Base-by-base conservation (phyloP, 2,797 vertebrate genomes). In the Astyanax mexicanus region DNA sequence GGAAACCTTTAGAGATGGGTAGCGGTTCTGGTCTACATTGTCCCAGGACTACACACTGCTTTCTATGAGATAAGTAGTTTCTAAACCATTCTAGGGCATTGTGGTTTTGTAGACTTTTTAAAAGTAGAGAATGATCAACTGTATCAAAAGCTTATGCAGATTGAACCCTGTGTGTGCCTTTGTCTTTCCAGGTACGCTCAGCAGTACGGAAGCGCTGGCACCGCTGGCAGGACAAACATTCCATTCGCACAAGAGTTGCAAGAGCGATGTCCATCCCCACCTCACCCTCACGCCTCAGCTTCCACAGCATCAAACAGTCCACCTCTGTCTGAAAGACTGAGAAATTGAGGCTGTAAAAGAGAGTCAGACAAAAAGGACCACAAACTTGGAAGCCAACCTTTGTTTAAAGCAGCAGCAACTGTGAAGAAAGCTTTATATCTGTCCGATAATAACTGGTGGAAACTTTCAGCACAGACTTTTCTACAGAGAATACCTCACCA, bases 231-330 rank as follows among this genome's bases (percentile, higher is more conserved):
- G 96, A 98, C 88, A 96, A 95, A 58, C 95, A 96, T 81, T 96
- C 96, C 0, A 94, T 98, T 81, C 94, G 95, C 0, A 94, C 95
- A 45, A 92, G 95, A 0, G 90, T 94, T 54, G 94, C 95, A 0
- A 92, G 95, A 0, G 95, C 95, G 78, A 96, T 96, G 84, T 98
- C 96, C 54, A 95, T 98, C 75, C 96, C 96, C 62, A 97, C 96
- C 1, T 97, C 96, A 0, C 95, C 96, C 0, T 96, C 95, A 2
- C 94, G 95, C 0, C 91, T 97, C 81, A 97, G 96, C 88, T 98
- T 98, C 81, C 96, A 98, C 88, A 98, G 96, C 89, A 95, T 98
- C 92, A 98, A 97, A 84, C 96, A 97, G 77, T 95, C 96, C 37
- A 92, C 96, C 0, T 93, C 93, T 0, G 85, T 96, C 80, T 97